phyloP scores from a whole-genome alignment of 2,888 invertebrate species.

The Pseudanteris insignis region DNA sequence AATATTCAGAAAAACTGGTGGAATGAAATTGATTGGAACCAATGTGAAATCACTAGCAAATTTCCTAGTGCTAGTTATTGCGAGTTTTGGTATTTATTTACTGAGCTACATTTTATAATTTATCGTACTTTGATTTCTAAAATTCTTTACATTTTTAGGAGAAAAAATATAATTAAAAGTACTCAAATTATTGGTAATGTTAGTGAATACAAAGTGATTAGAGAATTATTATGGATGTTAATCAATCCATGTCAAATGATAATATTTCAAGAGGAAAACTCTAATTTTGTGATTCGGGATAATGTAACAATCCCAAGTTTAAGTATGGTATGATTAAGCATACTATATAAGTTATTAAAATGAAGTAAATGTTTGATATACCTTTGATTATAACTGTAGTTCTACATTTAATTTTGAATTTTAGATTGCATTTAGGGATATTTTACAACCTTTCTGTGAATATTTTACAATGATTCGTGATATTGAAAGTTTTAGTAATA shows the following conservation, averaged over 20 bases:
- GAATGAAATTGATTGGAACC: slow-evolving; percentile 62
- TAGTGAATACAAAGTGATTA: slow-evolving; percentile 59
- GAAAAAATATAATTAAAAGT: slow-evolving; percentile 48
- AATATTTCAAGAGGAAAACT: slow-evolving; percentile 50
- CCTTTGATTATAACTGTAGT: not conserved
- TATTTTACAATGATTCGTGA: slow-evolving; percentile 58
- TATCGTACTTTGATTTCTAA: not conserved
- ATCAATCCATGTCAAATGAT: slow-evolving; percentile 54
- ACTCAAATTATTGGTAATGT: slow-evolving; percentile 51
- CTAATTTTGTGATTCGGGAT: slow-evolving; percentile 50
- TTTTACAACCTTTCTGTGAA: slow-evolving; percentile 54
- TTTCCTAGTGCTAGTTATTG: slow-evolving; percentile 65
- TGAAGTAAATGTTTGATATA: not conserved
- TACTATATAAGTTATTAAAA: too few species aligned
- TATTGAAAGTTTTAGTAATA: slow-evolving; percentile 62
- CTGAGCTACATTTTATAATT: not conserved
- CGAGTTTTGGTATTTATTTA: slow-evolving; percentile 60
- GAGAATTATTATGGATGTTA: slow-evolving; percentile 64
- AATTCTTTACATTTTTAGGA: slow-evolving; percentile 50
- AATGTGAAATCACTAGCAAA: slow-evolving; percentile 55
- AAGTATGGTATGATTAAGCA: slow-evolving; percentile 56
- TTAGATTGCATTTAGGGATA: slow-evolving; percentile 57
- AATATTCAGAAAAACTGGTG: slow-evolving; percentile 67
- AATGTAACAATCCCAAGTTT: slow-evolving; percentile 61
- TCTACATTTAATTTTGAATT: slow-evolving; percentile 14